Base-by-base conservation (phyloP, 1,140 invertebrate genomes). In the Ooceraea biroi region DNA sequence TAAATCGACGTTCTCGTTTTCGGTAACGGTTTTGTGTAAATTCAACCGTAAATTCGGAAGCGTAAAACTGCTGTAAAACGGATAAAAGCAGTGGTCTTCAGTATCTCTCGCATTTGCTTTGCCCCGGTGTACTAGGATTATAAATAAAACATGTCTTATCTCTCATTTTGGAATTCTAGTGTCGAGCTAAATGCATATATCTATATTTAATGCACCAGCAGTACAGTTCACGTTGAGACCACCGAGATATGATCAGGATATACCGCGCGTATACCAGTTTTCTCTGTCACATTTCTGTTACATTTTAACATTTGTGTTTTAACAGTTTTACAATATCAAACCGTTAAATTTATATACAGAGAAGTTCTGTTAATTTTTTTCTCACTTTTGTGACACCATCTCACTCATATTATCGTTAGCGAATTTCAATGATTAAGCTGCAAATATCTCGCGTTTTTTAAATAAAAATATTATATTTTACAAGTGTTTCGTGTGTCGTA, bases 121-220 rank as follows among this genome's bases (percentile, higher is more conserved):
- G 14, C n/a, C n/a, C 22, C 71, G 69, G 8, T 85, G 10, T 41
- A 48, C 69, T 63, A 72, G 22, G 63, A 87, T 85, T 92, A 92
- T 93, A 93, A 92, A 93, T 92, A 92, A 91, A 92, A 85, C 89
- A 68, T 22, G 57, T 83, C 88, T 91, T 92, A 89, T 86, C 88
- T 88, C 84, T 92, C 58, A 78, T 91, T 93, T 92, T 93, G 89
- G 91, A 91, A 93, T 93, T 92, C 90, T 92, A 88, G 78, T 84
- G 65, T 85, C 85, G 89, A 69, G 88, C 91, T 91, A 92, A 92
- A 92, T 92, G 77, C 83, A 87, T 83, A 86, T 89, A 90, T 88
- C 84, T 90, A 90, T 88, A 90, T 90, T 88, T 88, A 88, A 91
- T 89, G 27, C 84, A 74, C 57, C 30, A 68, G 60, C 27, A 48